Evolutionary conservation across 2,888 invertebrate species (phyloP).

Genomic region (Chrysodeixis includens): DNA sequence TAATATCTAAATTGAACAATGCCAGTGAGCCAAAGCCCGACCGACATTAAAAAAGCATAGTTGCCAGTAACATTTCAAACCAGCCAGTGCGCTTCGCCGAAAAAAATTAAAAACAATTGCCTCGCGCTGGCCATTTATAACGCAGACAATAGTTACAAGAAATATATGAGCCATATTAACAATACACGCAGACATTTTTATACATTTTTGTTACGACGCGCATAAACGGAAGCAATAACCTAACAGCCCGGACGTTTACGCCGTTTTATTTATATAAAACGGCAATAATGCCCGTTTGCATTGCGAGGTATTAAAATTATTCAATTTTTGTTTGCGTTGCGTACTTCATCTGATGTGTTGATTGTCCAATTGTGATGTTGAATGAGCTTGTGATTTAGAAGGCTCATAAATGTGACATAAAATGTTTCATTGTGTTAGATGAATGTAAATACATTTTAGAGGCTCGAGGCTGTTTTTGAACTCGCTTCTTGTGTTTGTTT

Average conservation of each 20-base stretch:
- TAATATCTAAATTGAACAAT: constrained; percentile 54
- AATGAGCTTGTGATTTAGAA: constrained; percentile 30
- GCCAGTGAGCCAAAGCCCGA: constrained; percentile 52
- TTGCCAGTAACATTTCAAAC: constrained; percentile 45
- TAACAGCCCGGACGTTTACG: constrained; percentile 67
- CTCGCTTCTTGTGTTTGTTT: not conserved
- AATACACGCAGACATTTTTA: constrained; percentile 66
- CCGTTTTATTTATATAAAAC: constrained; percentile 70
- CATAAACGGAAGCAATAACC: constrained; percentile 74
- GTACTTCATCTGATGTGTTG: constrained; percentile 47
- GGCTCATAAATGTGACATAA: constrained; percentile 30
- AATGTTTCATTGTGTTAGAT: constrained; percentile 9
- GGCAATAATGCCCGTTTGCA: constrained; percentile 67
- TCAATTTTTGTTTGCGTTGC: constrained; percentile 60
- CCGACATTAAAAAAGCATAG: constrained; percentile 53
- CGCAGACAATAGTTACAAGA: constrained; percentile 68
- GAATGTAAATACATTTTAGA: not conserved
- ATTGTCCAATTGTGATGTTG: constrained; percentile 43
- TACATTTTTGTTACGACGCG: constrained; percentile 61
- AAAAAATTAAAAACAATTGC: constrained; percentile 63
- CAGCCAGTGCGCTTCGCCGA: constrained; percentile 43
- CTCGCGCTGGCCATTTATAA: constrained; percentile 57
- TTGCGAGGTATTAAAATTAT: constrained; percentile 65
- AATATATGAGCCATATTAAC: constrained; percentile 68
- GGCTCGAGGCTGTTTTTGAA: not conserved